Evolutionary conservation across 1,140 invertebrate genomes (phyloP), one percentile per base, ranked within the genome.

Genomic region (Tetragnatha versicolor): DNA sequence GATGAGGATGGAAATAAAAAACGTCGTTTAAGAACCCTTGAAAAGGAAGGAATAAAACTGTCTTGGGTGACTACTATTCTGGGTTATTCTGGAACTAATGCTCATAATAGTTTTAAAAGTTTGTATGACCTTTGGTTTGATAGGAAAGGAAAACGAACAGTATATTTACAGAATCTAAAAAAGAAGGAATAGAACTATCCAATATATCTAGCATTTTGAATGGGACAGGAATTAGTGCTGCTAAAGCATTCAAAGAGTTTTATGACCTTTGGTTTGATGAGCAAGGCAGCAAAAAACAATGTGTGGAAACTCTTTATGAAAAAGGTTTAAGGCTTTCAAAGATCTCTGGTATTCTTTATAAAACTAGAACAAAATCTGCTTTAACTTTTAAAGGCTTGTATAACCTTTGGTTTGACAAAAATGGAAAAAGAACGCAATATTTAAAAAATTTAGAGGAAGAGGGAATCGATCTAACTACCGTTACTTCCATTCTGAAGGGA

Each of bases 401-500:
- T 31, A 68, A n/a, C 29, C 6, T 68, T 29, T 68, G 65, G 14
- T 49, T 68, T 49, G n/a, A 68, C 14, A 25, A 68, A 0, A 31
- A 70, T 37, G 9, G 49, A 55, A 53, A 70, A 53, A 70, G 3
- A 55, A 70, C 68, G 10, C 2, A 70, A 47, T 33, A 35, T 70
- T 55, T 70, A 70, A n/a, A n/a, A n/a, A n/a, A n/a, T n/a, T n/a
- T n/a, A n/a, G n/a, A n/a, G n/a, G n/a, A n/a, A n/a, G n/a, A n/a
- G n/a, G n/a, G n/a, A n/a, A n/a, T n/a, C n/a, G n/a, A n/a, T n/a
- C n/a, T n/a, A n/a, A n/a, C n/a, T n/a, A n/a, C n/a, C n/a, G n/a
- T n/a, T n/a, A n/a, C n/a, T n/a, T n/a, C n/a, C n/a, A n/a, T n/a
- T n/a, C n/a, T n/a, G n/a, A n/a, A n/a, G n/a, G n/a, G n/a, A n/a